Evolutionary conservation across 2,797 vertebrate genomes (phyloP), one percentile per base, ranked within the genome.

Genomic region (Chaunax sp.): DNA sequence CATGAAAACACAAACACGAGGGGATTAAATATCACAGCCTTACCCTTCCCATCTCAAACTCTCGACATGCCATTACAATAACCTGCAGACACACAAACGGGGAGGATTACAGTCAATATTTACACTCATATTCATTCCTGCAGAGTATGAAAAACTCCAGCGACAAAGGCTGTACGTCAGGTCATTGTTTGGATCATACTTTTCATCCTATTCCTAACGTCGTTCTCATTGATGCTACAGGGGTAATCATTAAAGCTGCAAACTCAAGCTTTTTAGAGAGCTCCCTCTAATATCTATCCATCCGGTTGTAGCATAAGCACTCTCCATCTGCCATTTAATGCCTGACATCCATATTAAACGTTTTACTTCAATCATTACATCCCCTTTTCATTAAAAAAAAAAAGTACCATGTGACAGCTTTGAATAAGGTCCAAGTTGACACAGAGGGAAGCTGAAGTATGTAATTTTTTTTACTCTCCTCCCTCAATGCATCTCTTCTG

Each of bases 21-120:
- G 19, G 9, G 55, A 64, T 70, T 18, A 44, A 75, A 43, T 22
- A 41, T 19, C 12, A 38, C 12, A 16, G 75, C 87, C 97, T 89
- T 95, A 99, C 98, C 95, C 97, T 94, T 90, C 98, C 98, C 98
- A 98, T 99, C 90, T 99, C 98, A 88, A 98, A 99, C 89, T 99
- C 98, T 82, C 97, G 95, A 92, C 98, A 99, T 38, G 97, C 98
- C 98, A 98, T 98, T 51, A 98, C 95, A 80, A 99, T 97, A 83
- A 98, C 96, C 98, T 97, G 88, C 60, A 86, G 50, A 61, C 68
- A 72, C 46, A 83, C 72, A 88, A 72, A 77, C 54, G 62, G 53
- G 55, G 77, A 44, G 46, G 38, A 69, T 60, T 57, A 41, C 1
- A 26, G 58, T 83, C 43, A 75, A 73, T 55, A 72, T 72, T 76